phyloP scores from a whole-genome alignment of 2,888 invertebrate genomes.

The Noctua pronuba region DNA sequence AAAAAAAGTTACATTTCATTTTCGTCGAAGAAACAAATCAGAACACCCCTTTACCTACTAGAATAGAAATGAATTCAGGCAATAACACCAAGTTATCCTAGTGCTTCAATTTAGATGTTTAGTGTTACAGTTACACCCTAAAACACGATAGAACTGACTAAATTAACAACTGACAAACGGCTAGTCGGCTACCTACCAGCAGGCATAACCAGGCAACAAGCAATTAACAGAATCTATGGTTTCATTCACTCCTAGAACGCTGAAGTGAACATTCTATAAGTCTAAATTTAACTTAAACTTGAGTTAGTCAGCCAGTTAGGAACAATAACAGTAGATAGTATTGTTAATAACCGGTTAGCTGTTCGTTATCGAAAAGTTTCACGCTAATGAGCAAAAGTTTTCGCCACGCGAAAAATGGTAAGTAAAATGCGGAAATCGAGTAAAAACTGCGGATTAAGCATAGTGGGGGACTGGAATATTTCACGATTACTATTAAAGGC shows the following conservation, averaged over 20 bases:
- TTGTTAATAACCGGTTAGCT: conserved; percentile 73
- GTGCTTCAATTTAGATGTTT: conserved; percentile 31
- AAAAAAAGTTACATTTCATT: background rate
- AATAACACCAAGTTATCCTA: background rate
- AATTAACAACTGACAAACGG: conserved; percentile 30
- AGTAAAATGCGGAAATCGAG: conserved; percentile 53
- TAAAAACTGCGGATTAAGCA: conserved; percentile 49
- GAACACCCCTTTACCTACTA: background rate
- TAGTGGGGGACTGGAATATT: conserved; percentile 20
- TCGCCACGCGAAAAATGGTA: conserved; percentile 72
- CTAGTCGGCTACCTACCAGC: conserved; percentile 17
- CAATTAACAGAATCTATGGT: conserved; percentile 59
- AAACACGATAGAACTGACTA: conserved; percentile 17
- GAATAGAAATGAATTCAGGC: background rate
- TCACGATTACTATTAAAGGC: conserved; percentile 13
- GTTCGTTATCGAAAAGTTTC: conserved; percentile 78
- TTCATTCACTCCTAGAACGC: conserved; percentile 50
- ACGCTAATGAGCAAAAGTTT: conserved; percentile 79
- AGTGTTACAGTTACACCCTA: conserved; percentile 20
- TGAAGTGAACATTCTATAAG: conserved; percentile 49
- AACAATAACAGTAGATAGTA: conserved; percentile 66
- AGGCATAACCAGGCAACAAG: conserved; percentile 32
- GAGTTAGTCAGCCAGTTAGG: conserved; percentile 58
- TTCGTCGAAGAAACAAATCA: background rate
- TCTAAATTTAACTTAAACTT: conserved; percentile 54